Evolutionary conservation across 2,797 vertebrate species (phyloP).

Genomic region (Anguilla obscura): DNA sequence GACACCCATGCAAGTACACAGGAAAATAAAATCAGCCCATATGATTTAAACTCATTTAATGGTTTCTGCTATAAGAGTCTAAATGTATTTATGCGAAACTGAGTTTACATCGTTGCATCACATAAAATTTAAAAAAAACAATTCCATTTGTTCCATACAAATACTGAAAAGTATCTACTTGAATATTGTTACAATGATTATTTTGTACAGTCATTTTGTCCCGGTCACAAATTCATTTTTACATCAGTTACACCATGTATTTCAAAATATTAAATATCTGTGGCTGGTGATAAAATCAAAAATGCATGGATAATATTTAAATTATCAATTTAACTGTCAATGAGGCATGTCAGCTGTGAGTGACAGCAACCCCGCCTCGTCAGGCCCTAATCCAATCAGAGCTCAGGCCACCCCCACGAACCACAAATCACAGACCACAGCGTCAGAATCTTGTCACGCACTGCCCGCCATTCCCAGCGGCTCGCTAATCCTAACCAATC

Average conservation of each 20-base stretch:
- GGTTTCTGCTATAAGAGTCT: neutral
- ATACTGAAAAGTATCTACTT: neutral
- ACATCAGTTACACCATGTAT: neutral
- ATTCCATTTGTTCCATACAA: neutral
- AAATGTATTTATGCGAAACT: neutral
- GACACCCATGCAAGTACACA: neutral
- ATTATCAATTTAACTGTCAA: neutral
- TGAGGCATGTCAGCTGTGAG: neutral
- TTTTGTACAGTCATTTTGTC: neutral
- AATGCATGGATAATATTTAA: neutral
- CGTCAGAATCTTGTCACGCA: neutral
- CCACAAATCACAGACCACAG: neutral
- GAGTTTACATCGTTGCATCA: neutral
- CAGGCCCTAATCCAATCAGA: conserved; percentile 2
- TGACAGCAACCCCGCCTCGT: neutral
- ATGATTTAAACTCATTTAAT: conserved; percentile 33
- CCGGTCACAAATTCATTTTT: neutral
- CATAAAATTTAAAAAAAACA: neutral
- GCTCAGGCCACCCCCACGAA: neutral
- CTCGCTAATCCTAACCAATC: neutral
- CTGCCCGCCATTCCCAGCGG: neutral
- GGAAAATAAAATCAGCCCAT: conserved; percentile 24
- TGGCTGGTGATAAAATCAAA: neutral
- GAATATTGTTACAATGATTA: neutral
- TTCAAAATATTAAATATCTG: neutral